These are phyloP conservation scores for Athalia cordata DNA, from an alignment of 2,888 invertebrate species.

Conservation along the genomic window DNA sequence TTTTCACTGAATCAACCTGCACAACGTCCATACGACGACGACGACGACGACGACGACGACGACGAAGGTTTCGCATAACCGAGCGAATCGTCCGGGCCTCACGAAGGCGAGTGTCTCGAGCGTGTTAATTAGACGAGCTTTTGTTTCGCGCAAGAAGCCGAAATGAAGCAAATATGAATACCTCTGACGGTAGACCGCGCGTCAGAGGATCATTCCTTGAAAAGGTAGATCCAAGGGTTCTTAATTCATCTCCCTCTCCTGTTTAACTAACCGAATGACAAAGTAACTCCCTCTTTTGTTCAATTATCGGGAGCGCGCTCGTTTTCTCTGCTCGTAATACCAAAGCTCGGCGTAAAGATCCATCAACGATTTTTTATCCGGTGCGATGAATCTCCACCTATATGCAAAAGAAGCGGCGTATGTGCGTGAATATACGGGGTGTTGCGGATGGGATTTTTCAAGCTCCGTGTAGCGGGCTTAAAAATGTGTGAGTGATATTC, in stretches of 20 bases:
- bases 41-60: too few relatives aligned
- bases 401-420: too few relatives aligned
- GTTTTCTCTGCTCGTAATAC: too few relatives aligned
- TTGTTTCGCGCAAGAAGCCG: conserved; percentile 64
- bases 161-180: conserved; percentile 67
- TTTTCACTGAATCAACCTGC: conserved; percentile 27
- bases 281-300: too few relatives aligned
- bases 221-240: neutral
- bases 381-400: too few relatives aligned
- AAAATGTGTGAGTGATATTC: conserved; percentile 25
- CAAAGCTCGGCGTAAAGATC: too few relatives aligned
- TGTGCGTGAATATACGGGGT: too few relatives aligned
- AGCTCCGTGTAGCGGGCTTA: neutral
- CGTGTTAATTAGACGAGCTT: conserved; percentile 71
- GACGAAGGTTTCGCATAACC: conserved; percentile 55
- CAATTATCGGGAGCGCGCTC: too few relatives aligned
- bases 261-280: too few relatives aligned
- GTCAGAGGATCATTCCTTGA: neutral
- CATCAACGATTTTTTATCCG: too few relatives aligned
- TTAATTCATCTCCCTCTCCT: too few relatives aligned
- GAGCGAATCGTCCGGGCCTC: conserved; percentile 53
- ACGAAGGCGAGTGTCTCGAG: conserved; percentile 59
- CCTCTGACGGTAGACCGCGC: conserved; percentile 27
- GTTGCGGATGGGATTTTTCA: too few relatives aligned
- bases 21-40: neutral